Percentiles rank a stretch among this genome's conserved stretches.
These are phyloP conservation scores for Muraenolepis orangiensis DNA, from an alignment of 2,797 vertebrate species.

Conservation along the genomic window DNA sequence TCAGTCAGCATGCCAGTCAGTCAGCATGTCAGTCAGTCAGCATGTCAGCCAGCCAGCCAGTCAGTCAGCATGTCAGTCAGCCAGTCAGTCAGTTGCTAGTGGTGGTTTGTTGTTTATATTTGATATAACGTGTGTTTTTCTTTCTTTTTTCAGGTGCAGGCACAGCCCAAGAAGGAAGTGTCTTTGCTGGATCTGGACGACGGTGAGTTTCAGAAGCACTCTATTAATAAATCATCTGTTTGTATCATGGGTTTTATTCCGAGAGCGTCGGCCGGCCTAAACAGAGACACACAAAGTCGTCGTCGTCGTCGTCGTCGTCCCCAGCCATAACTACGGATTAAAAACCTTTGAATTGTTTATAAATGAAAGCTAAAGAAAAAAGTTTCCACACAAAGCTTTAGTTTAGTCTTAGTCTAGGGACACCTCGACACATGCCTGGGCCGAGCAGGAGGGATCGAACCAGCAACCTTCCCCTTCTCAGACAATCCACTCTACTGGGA, in stretches of 20 bases:
- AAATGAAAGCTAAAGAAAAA: too few relatives aligned
- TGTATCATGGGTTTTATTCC: neutral
- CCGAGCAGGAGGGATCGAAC: too few relatives aligned
- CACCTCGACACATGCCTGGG: too few relatives aligned
- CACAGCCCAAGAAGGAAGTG: slow-evolving; percentile 73
- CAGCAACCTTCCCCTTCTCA: too few relatives aligned
- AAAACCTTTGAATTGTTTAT: neutral
- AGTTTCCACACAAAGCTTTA: neutral
- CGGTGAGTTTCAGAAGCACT: slow-evolving; percentile 80
- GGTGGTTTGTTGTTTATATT: neutral
- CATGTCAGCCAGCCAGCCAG: neutral
- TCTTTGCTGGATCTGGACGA: slow-evolving; percentile 91
- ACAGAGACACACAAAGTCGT: neutral
- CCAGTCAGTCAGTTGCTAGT: neutral
- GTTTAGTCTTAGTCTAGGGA: too few relatives aligned
- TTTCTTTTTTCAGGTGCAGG: slow-evolving; percentile 62
- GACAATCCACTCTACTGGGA: too few relatives aligned
- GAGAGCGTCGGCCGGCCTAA: neutral
- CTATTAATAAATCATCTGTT: neutral
- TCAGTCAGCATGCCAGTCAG: too few relatives aligned
- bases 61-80: too few relatives aligned
- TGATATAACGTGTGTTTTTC: neutral
- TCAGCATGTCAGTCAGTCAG: neutral
- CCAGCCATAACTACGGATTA: neutral
- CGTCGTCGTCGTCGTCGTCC: neutral